A percentile compares a stretch with the other conserved stretches of the same genome.
Conservation (phyloP, 1,140 invertebrate genomes). For the Drosophila orosa region DNA sequence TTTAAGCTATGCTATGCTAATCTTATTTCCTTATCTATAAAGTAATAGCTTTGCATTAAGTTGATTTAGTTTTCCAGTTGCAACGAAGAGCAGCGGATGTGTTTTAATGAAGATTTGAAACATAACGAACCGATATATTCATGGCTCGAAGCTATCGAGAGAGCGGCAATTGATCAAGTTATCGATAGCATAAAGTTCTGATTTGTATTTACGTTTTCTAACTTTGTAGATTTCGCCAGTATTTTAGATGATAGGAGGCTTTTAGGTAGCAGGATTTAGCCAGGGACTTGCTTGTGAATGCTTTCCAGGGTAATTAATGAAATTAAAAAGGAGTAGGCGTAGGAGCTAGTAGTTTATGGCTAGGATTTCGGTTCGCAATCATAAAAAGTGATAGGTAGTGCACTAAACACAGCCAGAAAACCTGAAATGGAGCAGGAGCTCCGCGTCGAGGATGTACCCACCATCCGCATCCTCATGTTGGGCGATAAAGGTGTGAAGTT, state of each 20-base stretch:
- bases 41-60: not conserved
- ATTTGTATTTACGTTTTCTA: not conserved
- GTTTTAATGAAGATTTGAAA: not conserved
- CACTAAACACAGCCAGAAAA: not conserved
- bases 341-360: not conserved
- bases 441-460: constrained; percentile 32
- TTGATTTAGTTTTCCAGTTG: not conserved
- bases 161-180: constrained; percentile 4
- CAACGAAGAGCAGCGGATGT: not conserved
- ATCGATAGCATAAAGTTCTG: not conserved
- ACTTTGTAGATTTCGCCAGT: not conserved
- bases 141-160: not conserved
- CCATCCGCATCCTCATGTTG: constrained; percentile 53
- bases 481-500: constrained; percentile 47
- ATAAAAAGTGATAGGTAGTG: not conserved
- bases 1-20: not conserved
- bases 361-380: not conserved
- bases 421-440: constrained; percentile 2
- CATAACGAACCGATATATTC: not conserved
- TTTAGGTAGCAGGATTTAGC: not conserved
- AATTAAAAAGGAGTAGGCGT: constrained; percentile 10
- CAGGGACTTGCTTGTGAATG: not conserved
- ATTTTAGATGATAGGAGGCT: not conserved
- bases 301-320: not conserved
- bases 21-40: constrained; percentile 10